phyloP scores from a whole-genome alignment of 2,888 invertebrate species.

The Tetramorium bicarinatum region DNA sequence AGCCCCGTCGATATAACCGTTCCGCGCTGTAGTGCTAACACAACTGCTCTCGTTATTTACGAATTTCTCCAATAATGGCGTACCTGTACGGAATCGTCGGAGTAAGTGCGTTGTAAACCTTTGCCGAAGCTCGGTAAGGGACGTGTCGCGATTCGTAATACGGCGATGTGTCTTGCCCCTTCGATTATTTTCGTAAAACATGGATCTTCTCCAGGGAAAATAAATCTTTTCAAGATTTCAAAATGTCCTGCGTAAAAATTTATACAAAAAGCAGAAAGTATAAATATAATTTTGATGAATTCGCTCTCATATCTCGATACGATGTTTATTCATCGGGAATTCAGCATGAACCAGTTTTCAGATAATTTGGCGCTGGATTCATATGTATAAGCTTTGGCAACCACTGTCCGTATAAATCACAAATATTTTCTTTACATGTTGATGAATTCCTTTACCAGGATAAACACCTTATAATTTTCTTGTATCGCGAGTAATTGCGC shows the following conservation, averaged over 20 bases:
- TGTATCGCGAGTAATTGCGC: slow-evolving; percentile 50
- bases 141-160: slow-evolving; percentile 49
- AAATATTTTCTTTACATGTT: slow-evolving; percentile 16
- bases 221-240: neutral
- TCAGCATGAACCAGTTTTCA: neutral
- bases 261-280: no score
- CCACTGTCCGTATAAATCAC: slow-evolving; percentile 26
- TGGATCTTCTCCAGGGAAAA: neutral
- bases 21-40: slow-evolving; percentile 18
- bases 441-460: slow-evolving; percentile 18
- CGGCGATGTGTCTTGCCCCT: neutral
- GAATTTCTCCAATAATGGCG: slow-evolving; percentile 53
- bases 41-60: slow-evolving; percentile 53
- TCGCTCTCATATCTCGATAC: neutral
- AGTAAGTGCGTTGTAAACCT: slow-evolving; percentile 49
- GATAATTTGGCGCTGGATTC: neutral
- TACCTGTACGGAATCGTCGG: slow-evolving; percentile 38
- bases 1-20: slow-evolving; percentile 21
- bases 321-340: neutral
- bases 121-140: neutral
- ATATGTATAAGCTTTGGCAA: slow-evolving; percentile 15
- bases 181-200: neutral
- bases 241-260: neutral
- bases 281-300: slow-evolving; percentile 2
- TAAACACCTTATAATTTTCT: slow-evolving; percentile 52